phyloP scores from a whole-genome alignment of 2,888 invertebrate species.

The Hydraecia micacea region DNA sequence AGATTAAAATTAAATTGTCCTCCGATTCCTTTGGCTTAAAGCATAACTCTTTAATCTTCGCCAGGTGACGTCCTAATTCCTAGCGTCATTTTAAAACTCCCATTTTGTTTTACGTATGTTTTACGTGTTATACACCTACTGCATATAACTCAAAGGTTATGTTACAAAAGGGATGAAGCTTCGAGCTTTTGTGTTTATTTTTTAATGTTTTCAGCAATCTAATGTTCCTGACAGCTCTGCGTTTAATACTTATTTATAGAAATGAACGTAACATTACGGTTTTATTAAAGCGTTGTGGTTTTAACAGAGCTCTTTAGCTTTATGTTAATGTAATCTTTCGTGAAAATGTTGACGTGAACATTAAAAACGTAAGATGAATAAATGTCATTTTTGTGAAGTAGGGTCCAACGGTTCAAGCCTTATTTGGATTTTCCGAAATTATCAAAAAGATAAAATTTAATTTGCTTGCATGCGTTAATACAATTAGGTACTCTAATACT shows the following conservation, averaged over 20 bases:
- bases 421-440: neutral
- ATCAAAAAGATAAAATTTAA: neutral
- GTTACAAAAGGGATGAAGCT: constrained; percentile 32
- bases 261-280: constrained; percentile 42
- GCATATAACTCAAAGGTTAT: constrained; percentile 7
- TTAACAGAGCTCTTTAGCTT: constrained; percentile 15
- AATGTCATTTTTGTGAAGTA: neutral
- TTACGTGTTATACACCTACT: too few relatives aligned
- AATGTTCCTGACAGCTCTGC: constrained; percentile 56
- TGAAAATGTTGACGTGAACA: constrained; percentile 6
- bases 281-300: constrained; percentile 36
- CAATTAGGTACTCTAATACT: too few relatives aligned
- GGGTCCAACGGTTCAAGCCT: neutral
- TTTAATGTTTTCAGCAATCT: constrained; percentile 37
- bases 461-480: too few relatives aligned
- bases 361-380: constrained; percentile 2
- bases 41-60: constrained; percentile 59
- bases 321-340: constrained; percentile 11
- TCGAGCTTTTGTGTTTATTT: constrained; percentile 35
- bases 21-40: constrained; percentile 55
- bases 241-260: constrained; percentile 40
- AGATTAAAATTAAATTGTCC: constrained; percentile 65
- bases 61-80: constrained; percentile 54
- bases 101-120: constrained; percentile 31
- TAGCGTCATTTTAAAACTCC: constrained; percentile 42